Evolutionary conservation across 1,140 invertebrate species (phyloP), one percentile per base, ranked within the genome.

Genomic region (Drosophila serrata): DNA sequence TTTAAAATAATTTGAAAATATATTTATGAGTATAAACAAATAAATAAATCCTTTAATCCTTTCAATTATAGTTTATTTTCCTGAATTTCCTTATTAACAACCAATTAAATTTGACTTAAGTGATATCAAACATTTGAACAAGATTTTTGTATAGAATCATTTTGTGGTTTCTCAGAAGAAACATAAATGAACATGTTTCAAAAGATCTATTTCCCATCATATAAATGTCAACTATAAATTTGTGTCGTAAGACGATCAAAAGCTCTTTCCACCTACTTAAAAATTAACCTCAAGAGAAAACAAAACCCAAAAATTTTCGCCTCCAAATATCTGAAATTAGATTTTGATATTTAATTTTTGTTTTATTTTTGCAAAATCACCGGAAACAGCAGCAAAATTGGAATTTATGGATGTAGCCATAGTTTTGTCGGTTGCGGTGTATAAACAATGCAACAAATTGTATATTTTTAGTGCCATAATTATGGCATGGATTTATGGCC

Each of bases 181-280:
- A 60, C 15, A 63, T 22, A 63, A 63, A 63, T 60, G 17, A 11
- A 53, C 57, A 22, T 5, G 15, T 11, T 61, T 31, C n/a, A 29
- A 37, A 37, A 56, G 58, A 65, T 62, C n/a, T 45, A 33, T 55
- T 17, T 13, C 29, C 8, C 13, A 33, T 7, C 9, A 22, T 55
- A 55, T 55, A 69, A 69, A 67, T 67, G 67, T 67, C 62, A 68
- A 31, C 63, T 22, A 69, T 69, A 69, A 69, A 69, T 67, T 69
- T 67, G 46, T 42, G 57, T 62, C 22, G 15, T 24, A 35, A 33
- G 51, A 37, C 56, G 31, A 65, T 65, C 60, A 62, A 53, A 53
- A 62, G 60, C 13, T 24, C 24, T 45, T 43, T 31, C 65, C 62
- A 68, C 61, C 65, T 43, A 69, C 65, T 49, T 49, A 53, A 22